A percentile compares a stretch with the other conserved stretches of the same genome.
Conservation (phyloP, 1,140 invertebrate species). For the Caenorhabditis tropicalis region DNA sequence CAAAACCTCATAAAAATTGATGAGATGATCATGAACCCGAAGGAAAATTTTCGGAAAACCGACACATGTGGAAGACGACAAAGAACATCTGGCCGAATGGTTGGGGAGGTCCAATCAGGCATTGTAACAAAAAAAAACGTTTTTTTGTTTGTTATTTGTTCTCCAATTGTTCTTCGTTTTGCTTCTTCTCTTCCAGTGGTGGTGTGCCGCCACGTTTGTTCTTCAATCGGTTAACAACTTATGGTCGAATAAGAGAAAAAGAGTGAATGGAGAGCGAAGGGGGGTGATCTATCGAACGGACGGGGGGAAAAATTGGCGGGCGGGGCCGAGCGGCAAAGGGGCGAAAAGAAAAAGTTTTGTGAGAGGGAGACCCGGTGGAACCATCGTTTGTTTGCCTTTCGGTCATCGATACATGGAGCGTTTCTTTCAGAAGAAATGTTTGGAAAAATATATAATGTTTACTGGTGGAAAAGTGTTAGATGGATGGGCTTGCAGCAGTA, state of each 20-base stretch:
- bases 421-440: conserved; percentile 29
- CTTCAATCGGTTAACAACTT: conserved; percentile 24
- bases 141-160: conserved; percentile 33
- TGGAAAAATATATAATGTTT: conserved; percentile 13
- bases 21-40: not conserved
- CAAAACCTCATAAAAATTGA: conserved; percentile 5
- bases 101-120: conserved; percentile 25
- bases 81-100: conserved; percentile 21
- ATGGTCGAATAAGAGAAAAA: not conserved
- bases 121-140: conserved; percentile 21
- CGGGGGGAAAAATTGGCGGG: not conserved
- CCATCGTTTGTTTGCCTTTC: conserved; percentile 39
- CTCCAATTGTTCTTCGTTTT: conserved; percentile 35
- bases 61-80: conserved; percentile 31
- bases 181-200: not conserved
- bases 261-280: not conserved
- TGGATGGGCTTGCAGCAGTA: not conserved
- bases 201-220: conserved; percentile 43
- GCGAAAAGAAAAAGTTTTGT: not conserved
- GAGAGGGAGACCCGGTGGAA: conserved; percentile 34
- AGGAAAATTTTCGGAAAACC: not conserved
- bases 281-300: conserved; percentile 28
- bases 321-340: not conserved
- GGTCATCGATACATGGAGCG: conserved; percentile 38
- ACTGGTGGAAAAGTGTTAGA: not conserved